phyloP scores from a whole-genome alignment of 2,113 vertebrate genomes.

The Pterocles gutturalis region DNA sequence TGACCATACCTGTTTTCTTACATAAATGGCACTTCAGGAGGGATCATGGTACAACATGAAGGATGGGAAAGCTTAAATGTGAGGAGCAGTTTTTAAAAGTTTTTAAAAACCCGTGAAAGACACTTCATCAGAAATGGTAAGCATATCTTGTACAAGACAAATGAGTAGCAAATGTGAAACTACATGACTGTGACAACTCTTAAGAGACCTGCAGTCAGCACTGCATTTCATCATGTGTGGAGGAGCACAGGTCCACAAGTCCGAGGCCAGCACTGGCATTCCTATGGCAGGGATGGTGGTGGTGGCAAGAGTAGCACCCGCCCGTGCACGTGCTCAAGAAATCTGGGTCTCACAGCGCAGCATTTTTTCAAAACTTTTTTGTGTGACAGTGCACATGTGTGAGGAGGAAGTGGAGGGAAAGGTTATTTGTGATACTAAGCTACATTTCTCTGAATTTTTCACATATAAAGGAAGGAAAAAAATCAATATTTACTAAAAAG shows the following conservation, averaged over 20 bases:
- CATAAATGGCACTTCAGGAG: not conserved
- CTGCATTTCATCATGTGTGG: fast-evolving
- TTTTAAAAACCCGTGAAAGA: not conserved
- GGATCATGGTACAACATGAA: not conserved
- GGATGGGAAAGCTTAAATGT: not conserved
- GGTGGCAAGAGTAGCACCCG: not conserved
- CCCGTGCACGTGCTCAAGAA: not conserved
- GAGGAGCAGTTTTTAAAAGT: not conserved
- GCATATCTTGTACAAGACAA: not conserved
- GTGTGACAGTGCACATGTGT: fast-evolving
- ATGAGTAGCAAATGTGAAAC: not conserved
- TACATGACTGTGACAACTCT: not conserved
- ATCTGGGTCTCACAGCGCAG: not conserved
- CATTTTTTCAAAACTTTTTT: not conserved
- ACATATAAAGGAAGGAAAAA: not conserved
- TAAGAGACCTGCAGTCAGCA: not conserved
- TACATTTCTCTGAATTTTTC: not conserved
- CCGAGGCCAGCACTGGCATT: fast-evolving
- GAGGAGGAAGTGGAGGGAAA: not conserved
- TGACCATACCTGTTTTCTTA: conserved; percentile 39
- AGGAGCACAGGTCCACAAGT: not conserved
- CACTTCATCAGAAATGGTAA: not conserved
- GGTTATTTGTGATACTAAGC: not conserved
- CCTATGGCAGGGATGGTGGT: not conserved
- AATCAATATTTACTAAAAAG: not conserved